Base-by-base conservation (phyloP, 2,888 invertebrate genomes). In the Noctua fimbriata region DNA sequence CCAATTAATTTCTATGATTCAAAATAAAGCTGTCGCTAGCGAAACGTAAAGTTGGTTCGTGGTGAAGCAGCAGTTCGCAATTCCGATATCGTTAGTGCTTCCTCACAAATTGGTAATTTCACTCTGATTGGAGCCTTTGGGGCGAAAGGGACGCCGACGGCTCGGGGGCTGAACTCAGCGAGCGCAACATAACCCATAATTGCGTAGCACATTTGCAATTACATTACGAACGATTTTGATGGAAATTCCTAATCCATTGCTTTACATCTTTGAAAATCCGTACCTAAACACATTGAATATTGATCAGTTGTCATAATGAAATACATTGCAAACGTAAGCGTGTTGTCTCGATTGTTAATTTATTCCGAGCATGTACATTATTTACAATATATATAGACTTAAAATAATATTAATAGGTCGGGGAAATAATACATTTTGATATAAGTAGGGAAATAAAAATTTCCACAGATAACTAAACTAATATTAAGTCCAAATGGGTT, bases 21-120 rank as follows among this genome's bases (percentile, higher is more conserved):
- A 41, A 67, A 67, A 24, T 69, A 6, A 41, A n/a, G 21, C 47
- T 14, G 21, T 21, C 49, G 41, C 21, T 24, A 52, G 14, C 32
- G 32, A 70, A 36, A 52, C 52, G 14, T 47, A 32, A 52, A 18
- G 12, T 47, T 36, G 24, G 32, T 70, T 70, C 16, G 32, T 36
- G 32, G n/a, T 10, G 18, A 14, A 24, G n/a, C 3, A 41, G n/a
- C 21, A n/a, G 60, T 41, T 72, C 28, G 41, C 72, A 72, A 72
- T 72, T 63, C 49, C 49, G 12, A 76, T 58, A 47, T 32, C 9
- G 24, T 32, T 32, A 73, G 36, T 36, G 76, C 21, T 63, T 21
- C 47, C n/a, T 60, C 47, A n/a, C 32, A n/a, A 60, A 60, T 75
- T 60, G n/a, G n/a, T 47, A 36, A 76, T 74, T 74, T 58, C 44